Conservation (phyloP, 2,797 vertebrate genomes). For the Hyperoplus immaculatus region DNA sequence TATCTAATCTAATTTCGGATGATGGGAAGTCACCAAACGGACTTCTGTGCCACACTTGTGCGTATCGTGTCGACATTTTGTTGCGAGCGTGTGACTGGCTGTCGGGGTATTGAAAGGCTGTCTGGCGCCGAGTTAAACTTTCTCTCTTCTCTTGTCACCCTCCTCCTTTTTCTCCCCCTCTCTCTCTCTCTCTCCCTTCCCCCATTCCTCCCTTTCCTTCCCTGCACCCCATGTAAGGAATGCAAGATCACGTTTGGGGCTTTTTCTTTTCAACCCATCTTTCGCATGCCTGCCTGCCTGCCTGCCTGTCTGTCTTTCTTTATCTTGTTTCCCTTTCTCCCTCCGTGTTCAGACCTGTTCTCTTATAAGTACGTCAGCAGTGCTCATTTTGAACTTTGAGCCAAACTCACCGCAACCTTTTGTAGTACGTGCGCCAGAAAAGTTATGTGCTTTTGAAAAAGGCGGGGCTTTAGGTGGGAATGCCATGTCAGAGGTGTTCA, state of each 20-base stretch:
- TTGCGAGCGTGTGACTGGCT: slow-evolving; percentile 71
- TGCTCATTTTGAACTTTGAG: slow-evolving; percentile 78
- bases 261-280: slow-evolving; percentile 69
- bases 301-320: slow-evolving; percentile 30
- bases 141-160: slow-evolving; percentile 71
- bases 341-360: slow-evolving; percentile 76
- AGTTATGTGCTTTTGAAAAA: slow-evolving; percentile 43
- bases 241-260: slow-evolving; percentile 79
- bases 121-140: slow-evolving; percentile 86
- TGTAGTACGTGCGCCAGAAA: slow-evolving; percentile 31
- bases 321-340: slow-evolving; percentile 20
- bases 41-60: slow-evolving; percentile 70
- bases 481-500: slow-evolving; percentile 5
- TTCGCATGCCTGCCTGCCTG: slow-evolving; percentile 52
- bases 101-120: slow-evolving; percentile 82
- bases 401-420: slow-evolving; percentile 50
- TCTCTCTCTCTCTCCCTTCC: slow-evolving; percentile 11
- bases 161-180: slow-evolving; percentile 31
- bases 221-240: slow-evolving; percentile 80
- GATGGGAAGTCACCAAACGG: slow-evolving; percentile 84
- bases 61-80: slow-evolving; percentile 71
- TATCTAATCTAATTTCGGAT: slow-evolving; percentile 82
- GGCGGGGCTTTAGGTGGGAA: slow-evolving; percentile 29
- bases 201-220: slow-evolving; percentile 35
- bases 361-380: slow-evolving; percentile 48